Base-by-base conservation (phyloP, 2,888 invertebrate species). In the Trimorus sp. region DNA sequence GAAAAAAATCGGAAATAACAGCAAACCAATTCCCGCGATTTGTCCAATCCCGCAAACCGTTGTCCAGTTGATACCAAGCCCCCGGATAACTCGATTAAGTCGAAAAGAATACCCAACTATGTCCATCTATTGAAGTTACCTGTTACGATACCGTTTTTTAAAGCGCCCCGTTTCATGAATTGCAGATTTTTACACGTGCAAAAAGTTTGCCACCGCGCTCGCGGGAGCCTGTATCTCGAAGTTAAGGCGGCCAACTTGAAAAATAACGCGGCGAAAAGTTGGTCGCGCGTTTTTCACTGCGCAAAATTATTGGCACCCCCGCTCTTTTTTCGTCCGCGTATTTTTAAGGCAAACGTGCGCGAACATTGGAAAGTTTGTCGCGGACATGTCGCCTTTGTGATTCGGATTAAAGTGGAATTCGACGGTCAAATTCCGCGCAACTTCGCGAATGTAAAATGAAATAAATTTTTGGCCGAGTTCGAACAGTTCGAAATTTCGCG, bases 181-280 rank as follows among this genome's bases (percentile, higher is more conserved):
- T 65, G 65, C 16, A 65, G 40, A 65, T 65, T 53, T 53, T 65
- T 65, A 53, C 40, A 49, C 40, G 53, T 65, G 40, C 49, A 63
- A 15, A 65, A 53, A 65, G 15, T 53, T 65, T 65, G 16, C 38
- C 11, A 26, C 53, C 4, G n/a, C 53, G 12, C 1, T 45, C 37
- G 53, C 26, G 26, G 26, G 26, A 26, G 26, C 26, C 26, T 26
- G 26, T 53, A 38, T 65, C 53, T 53, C 45, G 14, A 65, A 65
- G 53, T 65, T 38, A 40, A 16, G 16, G 16, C 40, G 16, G 40
- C 38, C 16, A 65, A 65, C 65, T 53, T 16, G 53, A 53, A 65
- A 65, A 65, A 65, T 65, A 65, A 65, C 36, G 45, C 16, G 16
- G 53, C 53, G 15, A 51, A 53, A 65, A 65, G 65, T 63, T 65